phyloP scores from a whole-genome alignment of 2,888 invertebrate species.

The Mythimna impura region DNA sequence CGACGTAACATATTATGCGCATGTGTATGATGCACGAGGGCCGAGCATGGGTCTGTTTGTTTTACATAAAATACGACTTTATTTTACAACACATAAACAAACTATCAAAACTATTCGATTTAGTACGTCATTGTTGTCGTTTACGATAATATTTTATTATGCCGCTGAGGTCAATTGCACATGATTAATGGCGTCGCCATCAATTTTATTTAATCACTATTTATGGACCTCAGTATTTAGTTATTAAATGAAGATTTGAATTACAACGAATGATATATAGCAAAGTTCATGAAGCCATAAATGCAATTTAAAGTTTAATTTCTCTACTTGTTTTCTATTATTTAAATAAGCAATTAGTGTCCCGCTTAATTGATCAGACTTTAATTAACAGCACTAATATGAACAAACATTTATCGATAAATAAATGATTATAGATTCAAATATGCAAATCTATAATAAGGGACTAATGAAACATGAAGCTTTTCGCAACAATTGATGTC shows the following conservation, averaged over 20 bases:
- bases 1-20: slow-evolving; percentile 48
- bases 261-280: not conserved
- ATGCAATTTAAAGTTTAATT: not conserved
- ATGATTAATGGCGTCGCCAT: slow-evolving; percentile 24
- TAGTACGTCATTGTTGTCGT: slow-evolving; percentile 39
- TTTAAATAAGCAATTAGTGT: slow-evolving; percentile 21
- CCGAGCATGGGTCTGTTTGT: slow-evolving; percentile 27
- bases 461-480: slow-evolving; percentile 29
- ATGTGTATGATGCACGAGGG: slow-evolving; percentile 27
- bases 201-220: slow-evolving; percentile 36
- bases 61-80: slow-evolving; percentile 47
- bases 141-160: slow-evolving; percentile 49
- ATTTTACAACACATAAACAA: slow-evolving; percentile 34
- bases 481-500: slow-evolving; percentile 38
- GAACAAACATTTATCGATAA: slow-evolving; percentile 34
- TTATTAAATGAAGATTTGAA: slow-evolving; percentile 18
- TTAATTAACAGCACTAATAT: slow-evolving; percentile 38
- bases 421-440: slow-evolving; percentile 42
- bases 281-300: not conserved
- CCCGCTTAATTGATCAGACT: slow-evolving; percentile 2
- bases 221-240: slow-evolving; percentile 25
- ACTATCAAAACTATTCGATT: slow-evolving; percentile 36
- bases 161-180: slow-evolving; percentile 17
- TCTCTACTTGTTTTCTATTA: not conserved
- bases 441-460: slow-evolving; percentile 46